Evolutionary conservation across 2,888 invertebrate genomes (phyloP).

Genomic region (Rosalia funebris): DNA sequence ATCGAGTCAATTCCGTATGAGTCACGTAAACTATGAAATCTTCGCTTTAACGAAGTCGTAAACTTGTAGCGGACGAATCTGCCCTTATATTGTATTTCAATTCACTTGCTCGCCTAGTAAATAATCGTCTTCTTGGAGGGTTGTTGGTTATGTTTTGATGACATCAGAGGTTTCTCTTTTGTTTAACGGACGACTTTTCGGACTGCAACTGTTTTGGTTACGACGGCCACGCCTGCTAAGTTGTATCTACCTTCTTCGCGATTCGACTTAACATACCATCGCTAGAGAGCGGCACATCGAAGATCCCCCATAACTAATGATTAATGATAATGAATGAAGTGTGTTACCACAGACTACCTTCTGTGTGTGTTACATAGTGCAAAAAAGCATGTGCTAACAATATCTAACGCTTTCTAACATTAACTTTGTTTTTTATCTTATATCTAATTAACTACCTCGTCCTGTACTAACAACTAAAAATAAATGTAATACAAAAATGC

Average conservation of each 20-base stretch:
- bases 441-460: too few relatives aligned
- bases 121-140: not conserved
- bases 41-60: not conserved
- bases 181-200: not conserved
- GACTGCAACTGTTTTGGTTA: conserved; percentile 1
- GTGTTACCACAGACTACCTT: too few relatives aligned
- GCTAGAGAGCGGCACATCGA: conserved; percentile 10
- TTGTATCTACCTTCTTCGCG: not conserved
- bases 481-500: too few relatives aligned
- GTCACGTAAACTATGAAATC: conserved; percentile 24
- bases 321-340: too few relatives aligned
- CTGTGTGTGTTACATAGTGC: too few relatives aligned
- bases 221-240: not conserved
- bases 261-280: not conserved
- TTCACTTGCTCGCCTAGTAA: not conserved
- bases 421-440: too few relatives aligned
- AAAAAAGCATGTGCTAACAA: too few relatives aligned
- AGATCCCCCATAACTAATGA: too few relatives aligned
- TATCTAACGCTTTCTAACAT: too few relatives aligned
- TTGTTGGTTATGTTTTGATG: conserved; percentile 39
- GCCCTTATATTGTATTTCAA: not conserved
- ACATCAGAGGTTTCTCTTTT: conserved; percentile 29
- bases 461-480: too few relatives aligned
- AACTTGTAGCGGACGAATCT: not conserved
- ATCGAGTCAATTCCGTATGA: conserved; percentile 39